A percentile compares a stretch with the other conserved stretches of the same genome.
phyloP scores from a whole-genome alignment of 2,797 vertebrate genomes.

The Xerus rutilus region DNA sequence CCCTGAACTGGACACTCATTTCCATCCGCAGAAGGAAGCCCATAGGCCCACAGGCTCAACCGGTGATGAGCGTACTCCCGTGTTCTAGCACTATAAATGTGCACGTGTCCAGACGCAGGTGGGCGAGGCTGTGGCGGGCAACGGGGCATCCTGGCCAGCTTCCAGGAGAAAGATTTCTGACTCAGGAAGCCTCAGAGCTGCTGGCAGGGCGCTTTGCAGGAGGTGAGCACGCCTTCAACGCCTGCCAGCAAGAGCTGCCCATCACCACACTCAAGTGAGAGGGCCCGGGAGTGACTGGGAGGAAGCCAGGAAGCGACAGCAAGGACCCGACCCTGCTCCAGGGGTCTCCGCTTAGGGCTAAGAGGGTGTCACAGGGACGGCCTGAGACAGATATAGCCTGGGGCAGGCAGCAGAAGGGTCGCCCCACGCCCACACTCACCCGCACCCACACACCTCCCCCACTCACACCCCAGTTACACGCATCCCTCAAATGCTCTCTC shows the following conservation, averaged over 20 bases:
- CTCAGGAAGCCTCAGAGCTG: rapidly evolving
- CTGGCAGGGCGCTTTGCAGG: background rate
- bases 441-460: background rate
- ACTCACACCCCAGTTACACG: background rate
- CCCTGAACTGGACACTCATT: background rate
- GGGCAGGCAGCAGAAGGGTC: background rate
- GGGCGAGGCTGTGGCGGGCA: background rate
- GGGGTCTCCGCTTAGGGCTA: background rate
- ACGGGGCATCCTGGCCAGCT: background rate
- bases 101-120: background rate
- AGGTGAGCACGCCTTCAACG: background rate
- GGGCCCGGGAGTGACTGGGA: background rate
- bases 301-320: background rate
- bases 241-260: background rate
- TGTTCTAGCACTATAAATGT: background rate
- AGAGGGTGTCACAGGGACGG: background rate
- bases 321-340: background rate
- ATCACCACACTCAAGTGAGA: background rate
- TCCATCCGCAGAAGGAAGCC: conserved; percentile 6
- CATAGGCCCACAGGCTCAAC: background rate
- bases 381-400: background rate
- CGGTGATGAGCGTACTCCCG: too few relatives aligned
- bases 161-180: background rate
- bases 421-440: background rate
- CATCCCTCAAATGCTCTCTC: background rate